phyloP scores from a whole-genome alignment of 2,888 invertebrate species.

The Deilephila porcellus region DNA sequence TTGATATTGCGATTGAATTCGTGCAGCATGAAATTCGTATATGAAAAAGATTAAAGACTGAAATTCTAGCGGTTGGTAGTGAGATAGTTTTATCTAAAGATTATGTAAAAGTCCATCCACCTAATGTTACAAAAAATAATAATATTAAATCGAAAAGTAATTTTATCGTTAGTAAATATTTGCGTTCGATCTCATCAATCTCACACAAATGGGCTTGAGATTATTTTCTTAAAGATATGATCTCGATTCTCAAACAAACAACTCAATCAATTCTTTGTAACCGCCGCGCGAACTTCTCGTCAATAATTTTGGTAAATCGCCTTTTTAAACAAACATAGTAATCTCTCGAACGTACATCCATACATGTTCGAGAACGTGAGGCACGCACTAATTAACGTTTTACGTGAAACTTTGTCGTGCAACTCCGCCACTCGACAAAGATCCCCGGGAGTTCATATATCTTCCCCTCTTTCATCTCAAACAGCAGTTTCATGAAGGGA shows the following conservation, averaged over 20 bases:
- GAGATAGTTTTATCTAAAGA: too few relatives aligned
- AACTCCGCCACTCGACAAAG: slow-evolving; percentile 61
- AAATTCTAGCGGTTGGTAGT: too few relatives aligned
- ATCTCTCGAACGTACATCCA: slow-evolving; percentile 67
- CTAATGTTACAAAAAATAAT: not conserved
- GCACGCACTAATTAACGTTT: slow-evolving; percentile 83
- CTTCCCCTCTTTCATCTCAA: slow-evolving; percentile 57
- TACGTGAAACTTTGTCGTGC: slow-evolving; percentile 77
- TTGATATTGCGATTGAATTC: too few relatives aligned
- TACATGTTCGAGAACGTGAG: slow-evolving; percentile 74
- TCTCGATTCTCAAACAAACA: slow-evolving; percentile 6
- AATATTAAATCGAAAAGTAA: not conserved
- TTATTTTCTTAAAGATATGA: not conserved
- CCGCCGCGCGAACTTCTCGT: not conserved
- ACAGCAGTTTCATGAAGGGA: slow-evolving; percentile 56
- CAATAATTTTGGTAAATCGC: slow-evolving; percentile 16
- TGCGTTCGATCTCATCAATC: too few relatives aligned
- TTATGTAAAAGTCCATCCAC: not conserved
- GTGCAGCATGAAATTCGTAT: too few relatives aligned
- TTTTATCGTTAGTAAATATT: not conserved
- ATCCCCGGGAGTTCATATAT: slow-evolving; percentile 56
- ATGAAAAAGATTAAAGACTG: too few relatives aligned
- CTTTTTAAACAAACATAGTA: slow-evolving; percentile 36
- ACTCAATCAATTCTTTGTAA: slow-evolving; percentile 3
- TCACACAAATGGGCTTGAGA: not conserved